Evolutionary conservation across 1,140 invertebrate genomes (phyloP).

Genomic region (Plodia interpunctella): DNA sequence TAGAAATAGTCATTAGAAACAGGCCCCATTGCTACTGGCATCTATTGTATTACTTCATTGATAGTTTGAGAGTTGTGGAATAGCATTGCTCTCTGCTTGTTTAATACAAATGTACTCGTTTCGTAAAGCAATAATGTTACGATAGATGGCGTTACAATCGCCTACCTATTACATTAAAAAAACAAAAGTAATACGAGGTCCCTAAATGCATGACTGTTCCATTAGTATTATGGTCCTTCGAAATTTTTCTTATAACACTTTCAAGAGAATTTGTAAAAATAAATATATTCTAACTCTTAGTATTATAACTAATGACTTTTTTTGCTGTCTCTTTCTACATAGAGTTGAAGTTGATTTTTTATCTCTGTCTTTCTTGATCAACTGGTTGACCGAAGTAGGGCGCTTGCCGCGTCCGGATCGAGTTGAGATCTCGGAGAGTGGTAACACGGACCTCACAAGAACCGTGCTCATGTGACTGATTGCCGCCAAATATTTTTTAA

Average conservation of each 20-base stretch:
- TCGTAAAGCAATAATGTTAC: background rate
- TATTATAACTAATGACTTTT: background rate
- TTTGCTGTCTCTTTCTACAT: slow-evolving; percentile 24
- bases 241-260: too few species aligned
- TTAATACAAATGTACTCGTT: too few species aligned
- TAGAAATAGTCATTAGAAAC: too few species aligned
- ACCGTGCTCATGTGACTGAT: slow-evolving; percentile 67
- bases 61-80: too few species aligned
- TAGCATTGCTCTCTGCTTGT: too few species aligned
- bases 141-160: slow-evolving; percentile 23
- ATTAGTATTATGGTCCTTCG: too few species aligned
- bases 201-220: background rate
- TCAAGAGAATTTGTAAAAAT: too few species aligned
- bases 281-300: background rate
- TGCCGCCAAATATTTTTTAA: slow-evolving; percentile 58
- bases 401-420: slow-evolving; percentile 51
- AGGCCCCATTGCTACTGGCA: too few species aligned
- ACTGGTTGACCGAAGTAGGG: slow-evolving; percentile 68
- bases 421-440: slow-evolving; percentile 68
- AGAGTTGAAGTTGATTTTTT: slow-evolving; percentile 20
- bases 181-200: background rate
- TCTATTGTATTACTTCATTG: background rate
- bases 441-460: slow-evolving; percentile 64
- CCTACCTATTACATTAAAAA: background rate
- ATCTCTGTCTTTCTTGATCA: slow-evolving; percentile 52